These are phyloP conservation scores for Tubiluchus corallicola DNA, from an alignment of 2,888 invertebrate species.

Conservation along the genomic window DNA sequence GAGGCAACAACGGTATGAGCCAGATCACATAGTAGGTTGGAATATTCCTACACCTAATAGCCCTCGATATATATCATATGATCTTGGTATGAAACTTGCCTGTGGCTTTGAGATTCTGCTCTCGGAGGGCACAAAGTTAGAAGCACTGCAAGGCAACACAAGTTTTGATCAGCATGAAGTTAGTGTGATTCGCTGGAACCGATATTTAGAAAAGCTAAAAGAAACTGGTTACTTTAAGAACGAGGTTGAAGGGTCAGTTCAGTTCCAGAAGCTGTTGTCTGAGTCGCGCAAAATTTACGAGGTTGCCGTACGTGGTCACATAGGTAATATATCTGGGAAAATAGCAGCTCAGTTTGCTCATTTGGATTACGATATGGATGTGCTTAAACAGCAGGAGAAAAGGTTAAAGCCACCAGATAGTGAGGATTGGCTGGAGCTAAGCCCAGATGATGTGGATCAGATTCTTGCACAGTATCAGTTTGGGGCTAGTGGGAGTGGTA, in stretches of 20 bases:
- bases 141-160: too few species aligned
- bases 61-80: constrained; percentile 46
- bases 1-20: constrained; percentile 52
- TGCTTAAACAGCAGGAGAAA: too few species aligned
- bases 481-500: too few species aligned
- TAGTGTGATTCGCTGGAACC: constrained; percentile 40
- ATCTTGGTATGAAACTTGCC: constrained; percentile 56
- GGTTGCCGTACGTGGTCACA: too few species aligned
- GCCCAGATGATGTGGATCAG: too few species aligned
- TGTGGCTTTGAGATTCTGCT: constrained; percentile 75
- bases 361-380: too few species aligned
- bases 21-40: constrained; percentile 59
- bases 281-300: constrained; percentile 55
- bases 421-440: too few species aligned
- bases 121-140: constrained; percentile 37
- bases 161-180: constrained; percentile 12
- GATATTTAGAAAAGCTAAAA: constrained; percentile 49
- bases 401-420: too few species aligned
- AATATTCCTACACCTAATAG: constrained; percentile 41
- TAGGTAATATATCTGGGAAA: too few species aligned
- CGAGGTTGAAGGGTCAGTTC: constrained; percentile 58
- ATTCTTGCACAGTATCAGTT: too few species aligned
- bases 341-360: too few species aligned
- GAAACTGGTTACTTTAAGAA: constrained; percentile 55
- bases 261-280: constrained; percentile 46